A percentile compares a stretch with the other conserved stretches of the same genome.
phyloP scores from a whole-genome alignment of 2,113 vertebrate genomes.

The Todiramphus chloris region DNA sequence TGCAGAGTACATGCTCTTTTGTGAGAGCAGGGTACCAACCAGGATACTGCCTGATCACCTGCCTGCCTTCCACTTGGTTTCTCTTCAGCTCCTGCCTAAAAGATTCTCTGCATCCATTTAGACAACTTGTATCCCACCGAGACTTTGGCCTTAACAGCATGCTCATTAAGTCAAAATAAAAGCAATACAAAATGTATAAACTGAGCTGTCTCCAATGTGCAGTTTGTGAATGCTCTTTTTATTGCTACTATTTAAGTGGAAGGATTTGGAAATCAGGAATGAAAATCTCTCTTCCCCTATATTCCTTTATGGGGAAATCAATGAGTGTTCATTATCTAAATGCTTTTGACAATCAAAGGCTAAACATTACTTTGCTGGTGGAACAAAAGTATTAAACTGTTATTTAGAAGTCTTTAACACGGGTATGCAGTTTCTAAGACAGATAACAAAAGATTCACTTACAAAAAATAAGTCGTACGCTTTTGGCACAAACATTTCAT shows the following conservation, averaged over 20 bases:
- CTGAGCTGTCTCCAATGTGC: not conserved
- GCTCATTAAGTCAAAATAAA: constrained; percentile 5
- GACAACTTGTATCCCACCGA: not conserved
- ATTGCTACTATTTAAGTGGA: not conserved
- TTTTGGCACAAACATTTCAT: not conserved
- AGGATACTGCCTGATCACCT: not conserved
- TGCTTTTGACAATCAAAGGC: not conserved
- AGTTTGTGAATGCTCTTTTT: not conserved
- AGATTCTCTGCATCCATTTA: not conserved
- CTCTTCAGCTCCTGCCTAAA: not conserved
- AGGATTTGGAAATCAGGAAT: not conserved
- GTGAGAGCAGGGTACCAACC: not conserved
- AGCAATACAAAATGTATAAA: not conserved
- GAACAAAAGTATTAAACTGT: not conserved
- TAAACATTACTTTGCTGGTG: not conserved
- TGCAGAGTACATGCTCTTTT: not conserved
- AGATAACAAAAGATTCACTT: not conserved
- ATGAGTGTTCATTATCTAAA: not conserved
- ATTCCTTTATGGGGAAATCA: not conserved
- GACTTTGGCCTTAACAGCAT: not conserved
- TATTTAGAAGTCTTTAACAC: not conserved
- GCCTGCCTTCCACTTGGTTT: not conserved
- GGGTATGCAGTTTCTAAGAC: not conserved
- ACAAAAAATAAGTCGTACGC: not conserved
- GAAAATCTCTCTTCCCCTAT: not conserved